Conservation (phyloP, 1,140 invertebrate species). For the Anadara kagoshimensis region DNA sequence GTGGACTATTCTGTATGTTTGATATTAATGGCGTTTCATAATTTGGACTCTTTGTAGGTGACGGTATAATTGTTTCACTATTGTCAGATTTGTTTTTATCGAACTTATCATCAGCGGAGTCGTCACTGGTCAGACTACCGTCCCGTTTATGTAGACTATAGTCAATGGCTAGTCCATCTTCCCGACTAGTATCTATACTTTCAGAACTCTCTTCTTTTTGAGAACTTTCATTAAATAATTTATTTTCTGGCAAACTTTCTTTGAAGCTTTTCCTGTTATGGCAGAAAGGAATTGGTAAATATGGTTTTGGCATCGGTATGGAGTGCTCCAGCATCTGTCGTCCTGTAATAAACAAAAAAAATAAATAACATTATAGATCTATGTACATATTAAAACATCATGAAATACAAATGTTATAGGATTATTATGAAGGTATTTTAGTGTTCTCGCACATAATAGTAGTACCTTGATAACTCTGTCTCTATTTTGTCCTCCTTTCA, state of each 20-base stretch:
- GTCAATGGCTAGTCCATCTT: conserved; percentile 56
- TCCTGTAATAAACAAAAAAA: conserved; percentile 42
- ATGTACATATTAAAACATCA: too few species aligned
- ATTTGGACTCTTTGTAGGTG: conserved; percentile 40
- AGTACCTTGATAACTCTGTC: too few species aligned
- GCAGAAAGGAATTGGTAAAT: conserved; percentile 24
- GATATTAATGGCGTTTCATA: conserved; percentile 32
- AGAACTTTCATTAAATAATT: conserved; percentile 37
- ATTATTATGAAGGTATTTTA: too few species aligned
- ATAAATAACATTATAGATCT: not conserved
- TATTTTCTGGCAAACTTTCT: conserved; percentile 33
- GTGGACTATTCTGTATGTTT: conserved; percentile 33
- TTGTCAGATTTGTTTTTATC: conserved; percentile 37
- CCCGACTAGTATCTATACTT: conserved; percentile 42
- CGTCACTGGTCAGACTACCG: conserved; percentile 80
- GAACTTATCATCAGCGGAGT: conserved; percentile 35
- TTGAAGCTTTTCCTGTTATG: conserved; percentile 29
- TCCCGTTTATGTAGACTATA: conserved; percentile 82
- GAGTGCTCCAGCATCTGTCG: conserved; percentile 48
- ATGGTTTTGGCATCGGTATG: conserved; percentile 46
- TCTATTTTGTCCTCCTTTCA: too few species aligned
- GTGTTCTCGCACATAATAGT: too few species aligned
- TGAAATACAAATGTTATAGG: too few species aligned
- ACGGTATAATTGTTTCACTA: conserved; percentile 30
- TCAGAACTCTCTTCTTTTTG: conserved; percentile 43